These are phyloP conservation scores for Vireo griseus DNA, from an alignment of 2,797 vertebrate genomes.

Conservation along the genomic window DNA sequence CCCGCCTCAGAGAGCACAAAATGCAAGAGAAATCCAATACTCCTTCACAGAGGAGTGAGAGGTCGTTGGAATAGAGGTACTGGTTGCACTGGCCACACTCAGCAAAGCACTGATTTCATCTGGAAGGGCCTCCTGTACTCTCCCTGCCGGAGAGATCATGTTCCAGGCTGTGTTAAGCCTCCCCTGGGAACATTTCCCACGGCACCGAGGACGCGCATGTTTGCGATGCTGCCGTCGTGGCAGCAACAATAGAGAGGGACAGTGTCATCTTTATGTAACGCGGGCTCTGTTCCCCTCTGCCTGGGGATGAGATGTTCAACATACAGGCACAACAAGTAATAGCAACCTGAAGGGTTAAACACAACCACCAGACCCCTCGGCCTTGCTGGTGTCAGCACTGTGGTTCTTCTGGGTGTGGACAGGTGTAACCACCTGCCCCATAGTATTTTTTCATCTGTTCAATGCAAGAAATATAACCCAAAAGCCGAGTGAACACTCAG, in stretches of 20 bases:
- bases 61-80: constrained; percentile 16
- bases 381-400: not conserved
- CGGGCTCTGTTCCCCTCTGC: not conserved
- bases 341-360: constrained; percentile 22
- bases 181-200: constrained; percentile 55
- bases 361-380: accelerated
- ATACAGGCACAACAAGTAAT: not conserved
- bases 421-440: not conserved
- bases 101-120: not conserved
- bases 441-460: not conserved
- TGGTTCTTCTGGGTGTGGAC: not conserved
- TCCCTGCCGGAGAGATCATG: not conserved
- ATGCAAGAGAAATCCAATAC: constrained; percentile 56
- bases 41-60: constrained; percentile 56
- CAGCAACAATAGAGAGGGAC: constrained; percentile 51
- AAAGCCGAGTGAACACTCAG: accelerated
- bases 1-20: not conserved
- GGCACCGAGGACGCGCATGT: not conserved
- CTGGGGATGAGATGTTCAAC: not conserved
- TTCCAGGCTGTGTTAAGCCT: constrained; percentile 58
- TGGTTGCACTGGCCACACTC: not conserved
- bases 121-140: not conserved
- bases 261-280: constrained; percentile 27
- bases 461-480: not conserved
- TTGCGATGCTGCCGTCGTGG: not conserved